Base-by-base conservation (phyloP, 2,888 invertebrate genomes). In the Hipparchia sbordonii region DNA sequence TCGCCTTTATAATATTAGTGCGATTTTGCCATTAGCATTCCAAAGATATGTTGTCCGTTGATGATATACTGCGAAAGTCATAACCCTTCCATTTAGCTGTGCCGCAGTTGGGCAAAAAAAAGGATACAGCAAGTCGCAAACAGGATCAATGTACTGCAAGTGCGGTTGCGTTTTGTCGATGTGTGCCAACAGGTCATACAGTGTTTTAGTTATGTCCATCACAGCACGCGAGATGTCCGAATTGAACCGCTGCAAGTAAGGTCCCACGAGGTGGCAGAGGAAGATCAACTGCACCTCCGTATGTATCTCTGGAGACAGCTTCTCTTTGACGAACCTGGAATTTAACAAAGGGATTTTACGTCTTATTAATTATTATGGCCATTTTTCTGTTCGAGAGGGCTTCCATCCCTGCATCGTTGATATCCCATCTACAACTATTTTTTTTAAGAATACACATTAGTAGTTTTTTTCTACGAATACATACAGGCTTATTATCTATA, bases 41-140 rank as follows among this genome's bases (percentile, higher is more conserved):
- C 23, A 23, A 23, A 23, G 23, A 23, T 23, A 23, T 23, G 23
- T 23, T 23, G 23, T 23, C 23, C 23, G 1, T 23, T 23, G 23
- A 23, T 23, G 23, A 23, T 23, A 23, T 23, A 23, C 23, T 23
- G 23, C 23, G 23, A 23, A 23, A 23, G 23, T 23, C 23, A 23
- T 23, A 23, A 23, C 23, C 56, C 56, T 13, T n/a, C 12, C 39
- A 23, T 23, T 23, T 23, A 23, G 23, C 23, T 39, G 39, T 39
- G 39, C 39, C 39, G 1, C 5, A 39, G 5, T 39, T 2, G 39
- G 39, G 39, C 6, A 48, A 52, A 23, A 23, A 23, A 95, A 96
- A 95, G 95, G 96, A 96, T 97, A 99, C 95, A 99, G 94, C 83
- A 99, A 95, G 92, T 99, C 99, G 88, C 98, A 98, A 81, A 99